Base-by-base conservation (phyloP, 2,888 invertebrate species). In the Myathropa florea region DNA sequence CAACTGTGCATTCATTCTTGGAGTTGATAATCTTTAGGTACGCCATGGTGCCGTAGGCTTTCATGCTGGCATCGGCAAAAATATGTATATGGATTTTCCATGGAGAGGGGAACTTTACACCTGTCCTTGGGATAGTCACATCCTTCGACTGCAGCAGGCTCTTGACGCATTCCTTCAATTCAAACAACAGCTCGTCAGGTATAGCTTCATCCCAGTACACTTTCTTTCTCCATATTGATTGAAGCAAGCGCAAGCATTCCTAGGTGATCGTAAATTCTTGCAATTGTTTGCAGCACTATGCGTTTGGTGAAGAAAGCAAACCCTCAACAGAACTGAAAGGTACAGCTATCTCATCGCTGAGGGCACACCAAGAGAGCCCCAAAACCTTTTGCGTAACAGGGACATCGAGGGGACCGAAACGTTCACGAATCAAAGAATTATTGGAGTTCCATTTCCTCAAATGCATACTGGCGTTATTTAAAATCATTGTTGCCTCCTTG, bases 11-110 rank as follows among this genome's bases (percentile, higher is more conserved):
- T 28, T 28, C 28, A 18, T n/a, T 6, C 12, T 24, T 26, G 4
- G 59, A 60, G 28, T 4, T 26, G 0, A 6, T 26, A 6, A 0
- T 60, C 59, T 6, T 26, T 26, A 60, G 12, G 14, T 60, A 60
- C 0, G 59, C 26, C 59, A 60, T 26, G 24, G 59, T 60, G 0
- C 59, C 26, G 24, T 26, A 67, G 26, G 18, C 65, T 53, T 65
- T 46, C 65, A 65, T 65, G 23, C 70, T 33, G 14, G 70, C 70
- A 57, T 57, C 57, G 4, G 70, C 70, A 33, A 70, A 70, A 24
- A 55, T 59, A 24, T 70, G 23, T 23, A 70, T 70, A n/a, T 59
- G 21, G 57, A 59, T 21, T 33, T n/a, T 67, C 3, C 18, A 18
- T 36, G 36, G 23, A 36, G 65, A 53, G 14, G 70, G 30, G 14